Evolutionary conservation across 1,140 invertebrate genomes (phyloP).

Genomic region (Bilobella aurantiaca): DNA sequence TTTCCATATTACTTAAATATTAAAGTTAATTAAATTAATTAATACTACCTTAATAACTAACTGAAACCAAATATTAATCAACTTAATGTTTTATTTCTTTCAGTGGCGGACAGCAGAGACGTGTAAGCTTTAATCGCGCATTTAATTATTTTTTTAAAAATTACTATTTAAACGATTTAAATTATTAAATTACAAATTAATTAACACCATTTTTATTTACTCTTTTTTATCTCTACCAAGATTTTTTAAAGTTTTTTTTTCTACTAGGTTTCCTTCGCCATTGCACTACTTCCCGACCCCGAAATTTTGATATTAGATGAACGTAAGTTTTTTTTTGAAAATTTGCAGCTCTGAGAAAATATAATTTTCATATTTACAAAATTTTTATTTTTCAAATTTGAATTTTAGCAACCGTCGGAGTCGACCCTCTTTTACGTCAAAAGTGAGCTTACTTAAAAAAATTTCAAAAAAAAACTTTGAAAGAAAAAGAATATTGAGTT

Average conservation of each 20-base stretch:
- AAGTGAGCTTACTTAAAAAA: slow-evolving; percentile 42
- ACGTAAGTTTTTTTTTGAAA: slow-evolving; percentile 42
- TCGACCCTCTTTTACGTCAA: slow-evolving; percentile 78
- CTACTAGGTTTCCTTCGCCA: slow-evolving; percentile 67
- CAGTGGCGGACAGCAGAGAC: slow-evolving; percentile 83
- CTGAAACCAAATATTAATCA: background rate
- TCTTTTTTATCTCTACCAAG: too few species aligned
- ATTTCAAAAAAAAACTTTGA: too few species aligned
- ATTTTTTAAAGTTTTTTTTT: too few species aligned
- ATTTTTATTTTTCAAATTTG: background rate
- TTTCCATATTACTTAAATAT: slow-evolving; percentile 4
- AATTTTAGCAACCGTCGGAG: slow-evolving; percentile 61
- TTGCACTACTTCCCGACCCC: slow-evolving; percentile 83
- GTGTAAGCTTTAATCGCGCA: slow-evolving; percentile 43
- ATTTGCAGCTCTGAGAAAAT: too few species aligned
- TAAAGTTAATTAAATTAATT: too few species aligned
- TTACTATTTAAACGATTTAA: too few species aligned
- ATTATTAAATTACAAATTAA: too few species aligned
- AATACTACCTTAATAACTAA: too few species aligned
- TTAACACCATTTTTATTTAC: too few species aligned
- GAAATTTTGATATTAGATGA: slow-evolving; percentile 88
- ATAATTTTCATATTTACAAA: background rate
- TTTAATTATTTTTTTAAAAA: background rate
- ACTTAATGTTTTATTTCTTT: slow-evolving; percentile 27
- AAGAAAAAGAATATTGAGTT: too few species aligned